These are phyloP conservation scores for Portevinia maculata DNA, from an alignment of 2,888 invertebrate genomes.

Conservation along the genomic window DNA sequence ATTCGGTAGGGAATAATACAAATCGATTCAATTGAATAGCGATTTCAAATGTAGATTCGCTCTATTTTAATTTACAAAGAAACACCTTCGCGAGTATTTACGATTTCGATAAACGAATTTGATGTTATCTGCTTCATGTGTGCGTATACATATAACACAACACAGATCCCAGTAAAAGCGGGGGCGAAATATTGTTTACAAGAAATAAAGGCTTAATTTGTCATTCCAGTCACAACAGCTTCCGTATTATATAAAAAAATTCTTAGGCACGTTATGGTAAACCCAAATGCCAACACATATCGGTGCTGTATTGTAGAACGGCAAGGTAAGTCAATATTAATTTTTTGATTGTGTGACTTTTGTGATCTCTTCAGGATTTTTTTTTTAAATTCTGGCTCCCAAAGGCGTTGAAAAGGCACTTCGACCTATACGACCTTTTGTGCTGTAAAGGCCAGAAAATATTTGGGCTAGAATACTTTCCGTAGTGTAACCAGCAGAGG, in stretches of 20 bases:
- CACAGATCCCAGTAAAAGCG: background rate
- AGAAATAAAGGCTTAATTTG: conserved; percentile 14
- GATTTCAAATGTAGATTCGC: background rate
- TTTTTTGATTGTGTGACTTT: conserved; percentile 12
- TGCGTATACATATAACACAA: background rate
- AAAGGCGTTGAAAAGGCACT: background rate
- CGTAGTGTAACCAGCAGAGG: too few relatives aligned
- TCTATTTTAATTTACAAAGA: conserved; percentile 11
- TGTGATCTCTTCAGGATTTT: background rate
- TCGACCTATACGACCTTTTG: too few relatives aligned
- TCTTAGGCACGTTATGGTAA: conserved; percentile 46
- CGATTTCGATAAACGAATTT: background rate
- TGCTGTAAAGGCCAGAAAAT: too few relatives aligned
- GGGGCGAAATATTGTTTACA: background rate
- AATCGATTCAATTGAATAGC: conserved; percentile 7
- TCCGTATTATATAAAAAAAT: conserved; percentile 63
- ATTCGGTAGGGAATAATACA: background rate
- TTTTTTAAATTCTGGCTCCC: too few relatives aligned
- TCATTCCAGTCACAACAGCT: conserved; percentile 55
- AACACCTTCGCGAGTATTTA: conserved; percentile 15
- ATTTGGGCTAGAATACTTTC: too few relatives aligned
- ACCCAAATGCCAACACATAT: conserved; percentile 57
- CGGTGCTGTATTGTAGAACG: conserved; percentile 43
- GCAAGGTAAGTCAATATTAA: conserved; percentile 37
- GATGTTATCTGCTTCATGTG: conserved; percentile 1